Conservation (phyloP, 2,888 invertebrate genomes). For the Zygogramma bicolorata region DNA sequence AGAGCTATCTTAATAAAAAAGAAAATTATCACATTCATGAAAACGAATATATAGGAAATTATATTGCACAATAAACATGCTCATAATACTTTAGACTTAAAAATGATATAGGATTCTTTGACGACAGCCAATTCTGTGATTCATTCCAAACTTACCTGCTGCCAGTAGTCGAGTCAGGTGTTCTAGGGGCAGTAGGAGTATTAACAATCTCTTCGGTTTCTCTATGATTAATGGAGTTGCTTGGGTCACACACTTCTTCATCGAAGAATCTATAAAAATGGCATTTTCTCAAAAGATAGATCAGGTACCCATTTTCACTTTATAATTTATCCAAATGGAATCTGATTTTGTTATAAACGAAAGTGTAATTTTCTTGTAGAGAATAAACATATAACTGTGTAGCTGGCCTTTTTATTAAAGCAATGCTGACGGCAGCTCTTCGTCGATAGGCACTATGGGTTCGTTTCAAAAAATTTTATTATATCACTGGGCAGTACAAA, state of each 20-base stretch:
- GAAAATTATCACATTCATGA: constrained; percentile 9
- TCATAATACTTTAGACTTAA: constrained; percentile 26
- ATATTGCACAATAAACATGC: constrained; percentile 6
- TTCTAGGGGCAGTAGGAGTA: constrained; percentile 77
- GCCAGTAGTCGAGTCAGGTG: constrained; percentile 69
- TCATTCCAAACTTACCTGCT: constrained; percentile 63
- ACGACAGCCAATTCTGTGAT: constrained; percentile 13
- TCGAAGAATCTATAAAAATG: constrained; percentile 65
- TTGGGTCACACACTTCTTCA: constrained; percentile 64
- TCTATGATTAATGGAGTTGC: constrained; percentile 59
- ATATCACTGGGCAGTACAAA: too few relatives aligned
- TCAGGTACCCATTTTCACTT: too few relatives aligned
- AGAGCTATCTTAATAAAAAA: neutral
- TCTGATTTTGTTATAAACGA: too few relatives aligned
- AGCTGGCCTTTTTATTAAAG: too few relatives aligned
- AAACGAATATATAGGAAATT: neutral
- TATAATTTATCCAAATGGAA: too few relatives aligned
- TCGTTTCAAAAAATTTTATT: too few relatives aligned
- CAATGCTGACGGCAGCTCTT: too few relatives aligned
- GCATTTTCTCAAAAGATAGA: neutral
- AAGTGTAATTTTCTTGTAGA: too few relatives aligned
- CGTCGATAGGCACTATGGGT: too few relatives aligned
- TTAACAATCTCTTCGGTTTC: constrained; percentile 68
- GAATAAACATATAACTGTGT: too few relatives aligned
- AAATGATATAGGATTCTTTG: constrained; percentile 30